phyloP scores from a whole-genome alignment of 2,888 invertebrate genomes.

The Acleris holmiana region DNA sequence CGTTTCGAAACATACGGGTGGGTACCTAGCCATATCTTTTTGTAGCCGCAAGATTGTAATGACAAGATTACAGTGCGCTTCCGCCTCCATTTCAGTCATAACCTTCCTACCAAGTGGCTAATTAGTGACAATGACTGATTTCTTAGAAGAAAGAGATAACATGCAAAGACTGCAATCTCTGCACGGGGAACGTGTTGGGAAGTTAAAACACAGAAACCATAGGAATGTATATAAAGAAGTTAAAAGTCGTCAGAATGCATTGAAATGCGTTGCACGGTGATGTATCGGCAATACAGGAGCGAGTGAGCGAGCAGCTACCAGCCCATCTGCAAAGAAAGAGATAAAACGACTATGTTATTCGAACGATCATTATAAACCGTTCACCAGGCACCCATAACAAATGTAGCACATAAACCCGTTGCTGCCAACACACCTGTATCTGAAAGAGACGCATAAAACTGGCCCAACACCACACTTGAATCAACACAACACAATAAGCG shows the following conservation, averaged over 20 bases:
- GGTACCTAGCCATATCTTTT: constrained; percentile 24
- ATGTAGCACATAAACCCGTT: constrained; percentile 68
- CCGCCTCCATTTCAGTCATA: constrained; percentile 34
- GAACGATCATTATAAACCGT: constrained; percentile 58
- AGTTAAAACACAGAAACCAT: background rate
- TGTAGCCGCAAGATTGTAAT: constrained; percentile 32
- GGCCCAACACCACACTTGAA: constrained; percentile 64
- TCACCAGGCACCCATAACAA: constrained; percentile 61
- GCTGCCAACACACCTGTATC: constrained; percentile 55
- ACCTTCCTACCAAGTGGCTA: constrained; percentile 30
- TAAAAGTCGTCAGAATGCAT: constrained; percentile 14
- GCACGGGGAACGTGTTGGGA: constrained; percentile 2
- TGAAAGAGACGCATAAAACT: constrained; percentile 57
- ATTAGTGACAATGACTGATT: constrained; percentile 34
- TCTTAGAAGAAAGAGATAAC: constrained; percentile 24
- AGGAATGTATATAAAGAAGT: background rate
- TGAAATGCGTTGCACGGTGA: constrained; percentile 40
- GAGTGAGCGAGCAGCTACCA: constrained; percentile 55
- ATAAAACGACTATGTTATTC: constrained; percentile 70
- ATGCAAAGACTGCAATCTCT: constrained; percentile 31
- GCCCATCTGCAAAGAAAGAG: constrained; percentile 80
- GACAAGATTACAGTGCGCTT: constrained; percentile 30
- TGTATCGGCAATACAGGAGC: constrained; percentile 43
- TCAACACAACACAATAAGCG: constrained; percentile 62
- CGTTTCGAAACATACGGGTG: constrained; percentile 11